A percentile compares a stretch with the other conserved stretches of the same genome.
Conservation (phyloP, 2,113 vertebrate genomes). For the Campylomormyrus numenius region DNA sequence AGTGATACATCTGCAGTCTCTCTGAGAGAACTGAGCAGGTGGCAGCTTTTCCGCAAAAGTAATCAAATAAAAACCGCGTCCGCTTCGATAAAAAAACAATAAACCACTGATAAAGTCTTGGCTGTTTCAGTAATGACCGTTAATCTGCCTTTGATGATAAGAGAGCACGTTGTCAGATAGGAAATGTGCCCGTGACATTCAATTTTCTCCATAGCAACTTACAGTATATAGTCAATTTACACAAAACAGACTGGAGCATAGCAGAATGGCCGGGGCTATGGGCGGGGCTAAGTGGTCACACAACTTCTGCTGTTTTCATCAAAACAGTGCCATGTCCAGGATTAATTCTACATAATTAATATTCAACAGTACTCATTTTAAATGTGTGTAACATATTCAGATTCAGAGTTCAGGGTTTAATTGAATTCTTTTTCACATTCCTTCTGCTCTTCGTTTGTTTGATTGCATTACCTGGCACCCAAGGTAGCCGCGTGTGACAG, state of each 20-base stretch:
- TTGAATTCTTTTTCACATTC: neutral
- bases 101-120: neutral
- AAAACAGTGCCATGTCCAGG: neutral
- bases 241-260: neutral
- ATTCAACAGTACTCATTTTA: neutral
- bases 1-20: neutral
- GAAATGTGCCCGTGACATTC: neutral
- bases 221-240: neutral
- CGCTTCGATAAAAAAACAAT: neutral
- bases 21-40: neutral
- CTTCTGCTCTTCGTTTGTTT: neutral
- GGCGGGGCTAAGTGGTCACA: neutral
- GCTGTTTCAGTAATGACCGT: neutral
- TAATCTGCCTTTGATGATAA: neutral
- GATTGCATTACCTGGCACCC: neutral
- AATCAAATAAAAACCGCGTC: neutral
- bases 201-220: neutral
- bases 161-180: neutral
- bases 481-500: neutral
- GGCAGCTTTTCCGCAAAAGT: neutral
- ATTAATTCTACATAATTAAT: neutral
- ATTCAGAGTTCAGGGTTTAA: neutral
- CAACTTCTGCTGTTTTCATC: neutral
- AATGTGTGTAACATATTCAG: neutral
- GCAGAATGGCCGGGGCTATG: neutral